A percentile compares a stretch with the other conserved stretches of the same genome.
phyloP scores from a whole-genome alignment of 2,888 invertebrate species.

The Timandra comae region DNA sequence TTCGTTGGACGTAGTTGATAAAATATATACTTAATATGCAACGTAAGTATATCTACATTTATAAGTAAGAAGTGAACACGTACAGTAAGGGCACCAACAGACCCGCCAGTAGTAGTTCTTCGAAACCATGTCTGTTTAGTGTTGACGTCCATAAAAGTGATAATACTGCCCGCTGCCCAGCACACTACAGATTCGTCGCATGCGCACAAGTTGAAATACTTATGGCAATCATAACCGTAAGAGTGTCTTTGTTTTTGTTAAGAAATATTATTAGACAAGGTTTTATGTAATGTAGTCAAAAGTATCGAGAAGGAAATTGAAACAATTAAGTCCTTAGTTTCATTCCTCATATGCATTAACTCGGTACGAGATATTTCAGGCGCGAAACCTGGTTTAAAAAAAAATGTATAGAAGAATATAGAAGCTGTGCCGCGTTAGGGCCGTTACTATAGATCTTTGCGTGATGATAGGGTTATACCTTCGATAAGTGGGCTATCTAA shows the following conservation, averaged over 20 bases:
- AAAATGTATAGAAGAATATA: background rate
- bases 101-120: constrained; percentile 85
- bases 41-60: no score
- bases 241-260: constrained; percentile 79
- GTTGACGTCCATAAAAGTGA: constrained; percentile 85
- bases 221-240: constrained; percentile 90
- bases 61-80: no score
- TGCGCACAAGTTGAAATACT: constrained; percentile 86
- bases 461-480: no score
- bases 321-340: background rate
- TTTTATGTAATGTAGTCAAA: background rate
- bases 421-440: no score
- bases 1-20: no score
- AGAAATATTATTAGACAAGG: no score
- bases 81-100: constrained; percentile 88
- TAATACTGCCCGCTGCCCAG: constrained; percentile 88
- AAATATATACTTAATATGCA: no score
- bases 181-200: constrained; percentile 84
- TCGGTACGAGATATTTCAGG: background rate
- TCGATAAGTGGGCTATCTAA: no score
- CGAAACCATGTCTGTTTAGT: constrained; percentile 81
- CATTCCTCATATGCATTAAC: background rate
- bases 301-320: background rate
- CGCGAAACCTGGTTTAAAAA: background rate
- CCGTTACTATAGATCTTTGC: no score